Evolutionary conservation across 2,113 vertebrate genomes (phyloP).

Genomic region (Hippopotamus amphibius): DNA sequence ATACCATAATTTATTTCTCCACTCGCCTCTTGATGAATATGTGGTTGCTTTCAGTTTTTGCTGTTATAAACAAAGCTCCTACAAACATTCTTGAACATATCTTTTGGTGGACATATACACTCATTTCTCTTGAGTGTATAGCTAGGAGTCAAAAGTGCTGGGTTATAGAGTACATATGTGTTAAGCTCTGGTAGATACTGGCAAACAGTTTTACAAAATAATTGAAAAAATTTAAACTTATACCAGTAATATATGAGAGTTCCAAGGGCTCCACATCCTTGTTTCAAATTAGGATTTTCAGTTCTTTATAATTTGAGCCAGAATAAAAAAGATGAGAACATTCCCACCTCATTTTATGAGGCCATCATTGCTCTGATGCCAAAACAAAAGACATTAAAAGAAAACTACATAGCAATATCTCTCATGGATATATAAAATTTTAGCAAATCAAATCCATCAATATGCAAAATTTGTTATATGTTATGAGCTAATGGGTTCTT

Average conservation of each 20-base stretch:
- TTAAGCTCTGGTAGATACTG: neutral
- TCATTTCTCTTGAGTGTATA: constrained; percentile 24
- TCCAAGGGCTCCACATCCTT: neutral
- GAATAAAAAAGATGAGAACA: constrained; percentile 5
- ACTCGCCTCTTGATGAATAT: neutral
- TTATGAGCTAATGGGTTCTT: neutral
- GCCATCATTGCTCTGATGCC: neutral
- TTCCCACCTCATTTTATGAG: neutral
- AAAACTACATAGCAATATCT: neutral
- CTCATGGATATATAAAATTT: neutral
- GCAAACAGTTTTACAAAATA: neutral
- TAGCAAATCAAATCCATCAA: constrained; percentile 18
- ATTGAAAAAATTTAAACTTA: neutral
- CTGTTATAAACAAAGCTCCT: constrained; percentile 37
- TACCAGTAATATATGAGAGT: neutral
- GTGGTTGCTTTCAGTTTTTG: neutral
- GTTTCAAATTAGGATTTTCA: constrained; percentile 12
- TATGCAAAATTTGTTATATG: neutral
- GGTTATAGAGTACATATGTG: neutral
- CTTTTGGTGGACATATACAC: neutral
- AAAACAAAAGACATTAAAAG: constrained; percentile 33
- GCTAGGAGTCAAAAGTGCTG: neutral
- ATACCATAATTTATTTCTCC: constrained; percentile 58
- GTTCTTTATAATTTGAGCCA: neutral
- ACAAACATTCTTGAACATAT: neutral